Evolutionary conservation across 2,113 vertebrate species (phyloP), one percentile per base, ranked within the genome.

Genomic region (Rhadina sibilatrix): DNA sequence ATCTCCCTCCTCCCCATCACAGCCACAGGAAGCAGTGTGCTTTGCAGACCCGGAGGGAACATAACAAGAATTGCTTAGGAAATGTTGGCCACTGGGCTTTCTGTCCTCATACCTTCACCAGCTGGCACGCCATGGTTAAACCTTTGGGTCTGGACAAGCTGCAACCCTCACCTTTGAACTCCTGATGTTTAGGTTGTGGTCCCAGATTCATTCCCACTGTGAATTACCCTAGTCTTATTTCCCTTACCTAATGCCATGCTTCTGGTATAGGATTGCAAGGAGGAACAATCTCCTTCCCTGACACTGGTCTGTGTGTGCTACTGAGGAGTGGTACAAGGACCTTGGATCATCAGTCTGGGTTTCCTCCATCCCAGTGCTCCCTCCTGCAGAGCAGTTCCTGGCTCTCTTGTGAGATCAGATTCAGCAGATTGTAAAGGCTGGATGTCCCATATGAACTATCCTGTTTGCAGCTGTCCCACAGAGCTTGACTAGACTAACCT

Each of bases 11-110:
- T 2, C 21, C 11, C 30, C 4, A 0, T 5, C 6, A 1, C 19
- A 50, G 49, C 59, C 35, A 3, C 44, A 65, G 66, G 49, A 92
- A 52, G 37, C 5, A 54, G 0, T 31, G 50, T 54, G 16, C 30
- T 65, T 63, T 74, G 35, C 53, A 86, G 16, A 47, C 38, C 82
- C 79, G 7, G 42, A 56, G 93, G 85, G 47, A 76, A 65, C 47
- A 81, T 86, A 90, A 9, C n/a, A 74, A 24, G 38, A 76, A 96
- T 92, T 90, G 47, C 64, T 92, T 11, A 90, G 90, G 92, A 96
- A 91, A 93, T 75, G 44, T 24, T 53, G 37, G 15, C n/a, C 0
- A 0, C 35, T 37, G 33, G 3, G 17, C 35, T 60, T 77, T 83
- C n/a, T 72, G 54, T 85, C 35, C 59, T 75, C 47, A 69, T 76